These are phyloP conservation scores for Collichthys lucidus DNA, from an alignment of 2,113 vertebrate genomes.

Conservation along the genomic window DNA sequence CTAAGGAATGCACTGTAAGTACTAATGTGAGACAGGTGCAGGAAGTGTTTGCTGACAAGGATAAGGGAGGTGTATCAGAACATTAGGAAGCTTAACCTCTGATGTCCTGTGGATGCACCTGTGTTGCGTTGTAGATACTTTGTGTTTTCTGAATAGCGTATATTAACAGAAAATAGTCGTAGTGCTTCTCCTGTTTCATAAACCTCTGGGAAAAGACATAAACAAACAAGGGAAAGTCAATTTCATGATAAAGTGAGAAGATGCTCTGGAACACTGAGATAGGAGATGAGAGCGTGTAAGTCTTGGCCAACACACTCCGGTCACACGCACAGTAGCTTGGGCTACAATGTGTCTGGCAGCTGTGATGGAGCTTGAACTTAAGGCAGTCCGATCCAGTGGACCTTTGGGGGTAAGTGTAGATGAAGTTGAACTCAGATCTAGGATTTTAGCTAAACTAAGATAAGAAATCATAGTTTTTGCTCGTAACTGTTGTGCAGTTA, in stretches of 20 bases:
- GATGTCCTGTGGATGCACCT: slow-evolving; percentile 16
- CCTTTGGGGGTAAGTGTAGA: not conserved
- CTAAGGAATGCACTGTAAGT: not conserved
- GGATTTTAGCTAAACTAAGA: not conserved
- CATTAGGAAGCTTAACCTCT: slow-evolving; percentile 8
- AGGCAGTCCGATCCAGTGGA: not conserved
- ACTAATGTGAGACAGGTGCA: slow-evolving; percentile 32
- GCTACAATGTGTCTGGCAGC: not conserved
- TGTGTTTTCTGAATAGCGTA: not conserved
- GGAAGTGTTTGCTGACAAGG: slow-evolving; percentile 19
- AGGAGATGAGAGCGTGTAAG: not conserved
- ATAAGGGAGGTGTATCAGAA: not conserved
- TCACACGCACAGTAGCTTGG: not conserved
- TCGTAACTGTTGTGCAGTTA: not conserved
- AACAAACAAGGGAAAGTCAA: not conserved
- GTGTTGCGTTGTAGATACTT: not conserved
- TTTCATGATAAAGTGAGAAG: not conserved
- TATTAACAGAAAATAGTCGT: not conserved
- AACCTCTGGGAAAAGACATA: not conserved
- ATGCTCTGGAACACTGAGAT: not conserved
- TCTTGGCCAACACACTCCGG: not conserved
- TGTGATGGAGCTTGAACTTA: not conserved
- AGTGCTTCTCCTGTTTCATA: not conserved
- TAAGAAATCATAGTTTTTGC: not conserved
- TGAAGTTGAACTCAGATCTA: too few relatives aligned